These are phyloP conservation scores for Cherax destructor DNA, from an alignment of 1,140 invertebrate species.

Conservation along the genomic window DNA sequence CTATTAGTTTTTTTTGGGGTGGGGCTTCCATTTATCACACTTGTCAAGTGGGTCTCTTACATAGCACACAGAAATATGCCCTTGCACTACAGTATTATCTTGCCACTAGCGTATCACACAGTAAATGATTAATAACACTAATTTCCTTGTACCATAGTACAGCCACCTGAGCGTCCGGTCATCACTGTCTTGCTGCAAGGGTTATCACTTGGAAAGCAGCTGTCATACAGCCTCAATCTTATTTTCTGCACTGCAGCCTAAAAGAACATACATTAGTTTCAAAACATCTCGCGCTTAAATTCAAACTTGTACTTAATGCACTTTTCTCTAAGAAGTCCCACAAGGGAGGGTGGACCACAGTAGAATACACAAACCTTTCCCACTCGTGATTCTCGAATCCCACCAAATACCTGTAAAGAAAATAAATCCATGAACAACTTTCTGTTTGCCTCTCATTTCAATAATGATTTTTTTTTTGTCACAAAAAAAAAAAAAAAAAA, in stretches of 20 bases:
- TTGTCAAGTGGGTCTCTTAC: neutral
- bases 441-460: too few relatives aligned
- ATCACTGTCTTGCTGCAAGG: neutral
- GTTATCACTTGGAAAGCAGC: neutral
- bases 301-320: slow-evolving; percentile 73
- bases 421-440: neutral
- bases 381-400: slow-evolving; percentile 73
- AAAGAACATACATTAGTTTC: neutral
- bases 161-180: neutral
- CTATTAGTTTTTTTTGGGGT: too few relatives aligned
- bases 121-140: neutral
- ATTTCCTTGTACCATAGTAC: too few relatives aligned
- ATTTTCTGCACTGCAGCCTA: too few relatives aligned
- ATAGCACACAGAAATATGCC: neutral
- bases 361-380: slow-evolving; percentile 77
- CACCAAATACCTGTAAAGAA: slow-evolving; percentile 74
- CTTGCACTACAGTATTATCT: neutral
- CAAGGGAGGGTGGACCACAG: slow-evolving; percentile 75
- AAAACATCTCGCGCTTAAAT: slow-evolving; percentile 74
- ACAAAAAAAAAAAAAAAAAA: too few relatives aligned
- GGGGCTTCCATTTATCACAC: neutral
- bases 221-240: neutral
- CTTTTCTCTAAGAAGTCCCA: slow-evolving; percentile 69
- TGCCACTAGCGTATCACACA: neutral
- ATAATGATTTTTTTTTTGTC: too few relatives aligned